These are phyloP conservation scores for Lacerta viridis DNA, from an alignment of 2,797 vertebrate species.

Conservation along the genomic window DNA sequence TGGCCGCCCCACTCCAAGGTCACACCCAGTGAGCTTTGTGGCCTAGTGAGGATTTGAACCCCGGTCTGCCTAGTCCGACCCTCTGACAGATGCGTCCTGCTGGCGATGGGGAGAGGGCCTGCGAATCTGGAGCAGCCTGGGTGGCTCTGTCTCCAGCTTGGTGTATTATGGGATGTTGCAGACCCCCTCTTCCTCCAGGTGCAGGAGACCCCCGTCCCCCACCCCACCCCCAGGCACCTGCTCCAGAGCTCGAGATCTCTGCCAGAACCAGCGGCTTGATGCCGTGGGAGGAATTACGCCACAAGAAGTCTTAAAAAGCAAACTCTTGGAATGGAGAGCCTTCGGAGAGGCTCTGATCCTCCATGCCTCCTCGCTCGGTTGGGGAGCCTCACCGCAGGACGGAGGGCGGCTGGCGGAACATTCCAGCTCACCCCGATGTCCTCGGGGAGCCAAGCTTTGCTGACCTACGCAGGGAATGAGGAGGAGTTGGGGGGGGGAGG, in stretches of 20 bases:
- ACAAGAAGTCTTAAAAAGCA: not conserved
- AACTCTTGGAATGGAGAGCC: not conserved
- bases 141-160: too few species aligned
- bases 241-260: not conserved
- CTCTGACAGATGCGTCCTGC: too few species aligned
- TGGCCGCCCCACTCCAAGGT: too few species aligned
- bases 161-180: fast-evolving
- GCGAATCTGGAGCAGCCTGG: not conserved
- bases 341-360: too few species aligned
- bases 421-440: not conserved
- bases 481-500: not conserved
- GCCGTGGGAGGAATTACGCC: not conserved
- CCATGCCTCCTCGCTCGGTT: not conserved
- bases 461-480: not conserved
- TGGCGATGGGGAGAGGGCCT: not conserved
- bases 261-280: not conserved
- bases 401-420: not conserved
- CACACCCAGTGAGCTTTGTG: too few species aligned
- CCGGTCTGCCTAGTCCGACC: too few species aligned
- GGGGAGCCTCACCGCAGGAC: too few species aligned
- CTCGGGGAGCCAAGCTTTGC: not conserved
- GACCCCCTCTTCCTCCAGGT: not conserved
- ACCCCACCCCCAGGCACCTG: not conserved
- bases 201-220: not conserved
- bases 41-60: too few species aligned